Percentiles rank a stretch among this genome's conserved stretches.
phyloP scores from a whole-genome alignment of 2,888 invertebrate genomes.

The Scaeva pyrastri region DNA sequence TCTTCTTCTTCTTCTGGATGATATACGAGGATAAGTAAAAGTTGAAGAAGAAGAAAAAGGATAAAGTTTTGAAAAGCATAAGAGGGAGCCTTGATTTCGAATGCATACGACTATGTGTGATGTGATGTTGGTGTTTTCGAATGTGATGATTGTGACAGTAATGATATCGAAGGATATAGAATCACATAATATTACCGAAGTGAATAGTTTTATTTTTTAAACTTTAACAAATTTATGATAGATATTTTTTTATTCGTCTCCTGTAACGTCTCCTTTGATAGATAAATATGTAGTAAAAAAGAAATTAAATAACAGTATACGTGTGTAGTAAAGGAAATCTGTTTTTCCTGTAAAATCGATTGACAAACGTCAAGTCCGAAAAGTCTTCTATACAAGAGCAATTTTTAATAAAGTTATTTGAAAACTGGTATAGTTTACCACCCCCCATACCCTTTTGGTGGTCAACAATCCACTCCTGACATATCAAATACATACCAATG shows the following conservation, averaged over 20 bases:
- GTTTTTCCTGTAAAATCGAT: neutral
- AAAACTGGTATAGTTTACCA: neutral
- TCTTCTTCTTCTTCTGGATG: no score
- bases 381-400: neutral
- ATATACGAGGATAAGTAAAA: no score
- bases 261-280: neutral
- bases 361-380: neutral
- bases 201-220: slow-evolving; percentile 6
- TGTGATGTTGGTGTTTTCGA: neutral
- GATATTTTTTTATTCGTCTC: neutral
- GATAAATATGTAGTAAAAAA: neutral
- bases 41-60: slow-evolving; percentile 2
- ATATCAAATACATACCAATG: neutral
- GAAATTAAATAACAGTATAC: neutral
- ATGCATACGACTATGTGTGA: neutral
- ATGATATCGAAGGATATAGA: neutral
- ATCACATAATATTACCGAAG: neutral
- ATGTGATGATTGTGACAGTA: slow-evolving; percentile 17
- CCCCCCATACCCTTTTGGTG: neutral
- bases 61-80: slow-evolving; percentile 30
- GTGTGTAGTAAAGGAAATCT: neutral
- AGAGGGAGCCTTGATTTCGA: neutral
- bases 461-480: neutral
- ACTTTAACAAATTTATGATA: neutral
- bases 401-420: slow-evolving; percentile 25